Conservation (phyloP, 2,888 invertebrate species). For the Sycophila texana region DNA sequence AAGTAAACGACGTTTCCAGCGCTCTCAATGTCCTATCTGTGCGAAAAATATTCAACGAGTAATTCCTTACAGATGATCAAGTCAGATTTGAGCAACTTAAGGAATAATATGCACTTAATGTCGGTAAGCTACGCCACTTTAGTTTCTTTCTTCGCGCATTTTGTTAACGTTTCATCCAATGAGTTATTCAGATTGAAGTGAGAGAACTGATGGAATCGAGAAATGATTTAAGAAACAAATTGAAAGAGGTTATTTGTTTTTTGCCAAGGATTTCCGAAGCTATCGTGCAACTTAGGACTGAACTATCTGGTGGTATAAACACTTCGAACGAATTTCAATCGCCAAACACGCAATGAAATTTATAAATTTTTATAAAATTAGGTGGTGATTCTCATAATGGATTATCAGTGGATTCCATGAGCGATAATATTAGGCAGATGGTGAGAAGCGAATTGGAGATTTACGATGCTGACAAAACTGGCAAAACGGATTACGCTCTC, state of each 20-base stretch:
- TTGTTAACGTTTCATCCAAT: neutral
- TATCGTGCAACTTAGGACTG: conserved; percentile 65
- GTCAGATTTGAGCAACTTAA: conserved; percentile 66
- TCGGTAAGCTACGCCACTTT: conserved; percentile 63
- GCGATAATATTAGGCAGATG: conserved; percentile 67
- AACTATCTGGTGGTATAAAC: conserved; percentile 69
- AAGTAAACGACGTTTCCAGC: conserved; percentile 62
- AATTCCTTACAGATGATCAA: conserved; percentile 66
- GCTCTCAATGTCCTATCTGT: conserved; percentile 69
- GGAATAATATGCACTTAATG: conserved; percentile 66
- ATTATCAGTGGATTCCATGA: conserved; percentile 60
- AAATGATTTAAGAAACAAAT: conserved; percentile 65
- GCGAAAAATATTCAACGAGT: conserved; percentile 69
- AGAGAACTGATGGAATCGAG: conserved; percentile 66
- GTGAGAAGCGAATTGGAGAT: conserved; percentile 71
- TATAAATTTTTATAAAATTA: neutral
- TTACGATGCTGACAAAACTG: conserved; percentile 81
- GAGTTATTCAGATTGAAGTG: conserved; percentile 65
- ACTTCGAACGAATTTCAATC: neutral
- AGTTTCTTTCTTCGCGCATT: neutral
- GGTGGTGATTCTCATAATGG: neutral
- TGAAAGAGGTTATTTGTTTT: conserved; percentile 66
- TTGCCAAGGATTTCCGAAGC: conserved; percentile 71
- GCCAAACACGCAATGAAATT: too few species aligned
- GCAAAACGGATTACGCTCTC: conserved; percentile 83